Evolutionary conservation across 2,888 invertebrate genomes (phyloP).

Genomic region (Drosophila flavopinicola): DNA sequence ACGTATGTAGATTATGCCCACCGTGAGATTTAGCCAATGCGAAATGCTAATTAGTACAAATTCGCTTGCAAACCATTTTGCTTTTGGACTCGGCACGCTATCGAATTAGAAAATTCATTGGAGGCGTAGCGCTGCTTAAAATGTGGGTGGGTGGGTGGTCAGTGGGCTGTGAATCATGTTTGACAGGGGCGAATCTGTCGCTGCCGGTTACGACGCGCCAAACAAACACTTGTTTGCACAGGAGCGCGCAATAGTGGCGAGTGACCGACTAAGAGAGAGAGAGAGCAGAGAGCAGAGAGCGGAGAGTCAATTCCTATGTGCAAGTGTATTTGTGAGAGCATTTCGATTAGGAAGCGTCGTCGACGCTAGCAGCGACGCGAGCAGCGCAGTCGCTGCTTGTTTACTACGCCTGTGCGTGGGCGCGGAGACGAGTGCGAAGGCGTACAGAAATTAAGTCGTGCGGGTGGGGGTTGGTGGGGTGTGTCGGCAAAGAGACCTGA

Average conservation of each 20-base stretch:
- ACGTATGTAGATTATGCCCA: too few relatives aligned
- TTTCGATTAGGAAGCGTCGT: constrained; percentile 72
- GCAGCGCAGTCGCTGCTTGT: constrained; percentile 62
- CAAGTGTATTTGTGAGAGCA: constrained; percentile 19
- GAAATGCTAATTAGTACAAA: constrained; percentile 71
- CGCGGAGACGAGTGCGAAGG: constrained; percentile 7
- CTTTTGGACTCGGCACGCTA: constrained; percentile 32
- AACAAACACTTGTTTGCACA: constrained; percentile 81
- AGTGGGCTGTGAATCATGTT: constrained; percentile 37
- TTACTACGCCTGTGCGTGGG: constrained; percentile 65
- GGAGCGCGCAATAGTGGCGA: constrained; percentile 58
- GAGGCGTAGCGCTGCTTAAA: constrained; percentile 4
- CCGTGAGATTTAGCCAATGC: constrained; percentile 27
- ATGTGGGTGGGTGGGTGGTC: not conserved
- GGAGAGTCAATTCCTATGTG: constrained; percentile 8
- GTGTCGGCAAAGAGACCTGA: constrained; percentile 54
- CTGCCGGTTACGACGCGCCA: constrained; percentile 53
- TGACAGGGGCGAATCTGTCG: constrained; percentile 31
- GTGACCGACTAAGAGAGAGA: constrained; percentile 41
- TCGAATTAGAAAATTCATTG: constrained; percentile 55
- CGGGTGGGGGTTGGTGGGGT: constrained; percentile 7
- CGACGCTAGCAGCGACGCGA: constrained; percentile 21
- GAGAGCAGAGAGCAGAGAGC: constrained; percentile 40
- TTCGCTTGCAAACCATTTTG: constrained; percentile 48
- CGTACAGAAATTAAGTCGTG: constrained; percentile 66